Conservation (phyloP, 2,113 vertebrate genomes). For the Perca schrenkii region DNA sequence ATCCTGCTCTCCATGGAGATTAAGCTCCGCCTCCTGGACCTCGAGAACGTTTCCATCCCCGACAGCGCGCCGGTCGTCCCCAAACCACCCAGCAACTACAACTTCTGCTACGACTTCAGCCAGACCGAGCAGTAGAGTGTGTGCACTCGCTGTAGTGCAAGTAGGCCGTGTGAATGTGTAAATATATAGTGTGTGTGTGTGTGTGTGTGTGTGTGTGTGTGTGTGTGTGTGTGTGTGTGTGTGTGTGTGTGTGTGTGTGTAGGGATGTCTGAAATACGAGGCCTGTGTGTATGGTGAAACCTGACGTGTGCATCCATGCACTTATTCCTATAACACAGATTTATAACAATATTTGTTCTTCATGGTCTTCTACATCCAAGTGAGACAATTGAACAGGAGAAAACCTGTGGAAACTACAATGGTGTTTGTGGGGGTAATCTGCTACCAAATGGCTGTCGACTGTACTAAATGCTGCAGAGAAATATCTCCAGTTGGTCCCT, state of each 20-base stretch:
- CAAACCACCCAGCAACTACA: slow-evolving; percentile 94
- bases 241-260: slow-evolving; percentile 12
- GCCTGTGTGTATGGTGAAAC: not conserved
- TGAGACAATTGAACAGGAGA: not conserved
- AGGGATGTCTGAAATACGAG: slow-evolving; percentile 7
- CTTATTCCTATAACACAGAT: slow-evolving; percentile 37
- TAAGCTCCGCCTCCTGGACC: slow-evolving; percentile 94
- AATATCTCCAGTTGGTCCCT: not conserved
- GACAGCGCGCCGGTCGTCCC: slow-evolving; percentile 90
- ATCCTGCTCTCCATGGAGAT: slow-evolving; percentile 97
- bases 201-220: slow-evolving; percentile 7
- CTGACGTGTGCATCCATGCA: slow-evolving; percentile 40
- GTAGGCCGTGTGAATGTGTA: slow-evolving; percentile 31
- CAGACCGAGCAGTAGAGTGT: slow-evolving; percentile 87
- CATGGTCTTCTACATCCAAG: slow-evolving; percentile 16
- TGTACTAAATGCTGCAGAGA: slow-evolving; percentile 1
- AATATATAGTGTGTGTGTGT: slow-evolving; percentile 9
- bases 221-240: slow-evolving; percentile 7
- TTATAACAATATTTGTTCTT: slow-evolving; percentile 22
- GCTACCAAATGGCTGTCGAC: not conserved
- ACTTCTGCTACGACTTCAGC: slow-evolving; percentile 97
- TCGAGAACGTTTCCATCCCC: slow-evolving; percentile 95
- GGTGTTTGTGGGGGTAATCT: not conserved
- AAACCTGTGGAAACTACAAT: slow-evolving; percentile 5
- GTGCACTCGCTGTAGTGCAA: not conserved